Evolutionary conservation across 2,797 vertebrate species (phyloP), one percentile per base, ranked within the genome.

Genomic region (Hoplostethus atlanticus): DNA sequence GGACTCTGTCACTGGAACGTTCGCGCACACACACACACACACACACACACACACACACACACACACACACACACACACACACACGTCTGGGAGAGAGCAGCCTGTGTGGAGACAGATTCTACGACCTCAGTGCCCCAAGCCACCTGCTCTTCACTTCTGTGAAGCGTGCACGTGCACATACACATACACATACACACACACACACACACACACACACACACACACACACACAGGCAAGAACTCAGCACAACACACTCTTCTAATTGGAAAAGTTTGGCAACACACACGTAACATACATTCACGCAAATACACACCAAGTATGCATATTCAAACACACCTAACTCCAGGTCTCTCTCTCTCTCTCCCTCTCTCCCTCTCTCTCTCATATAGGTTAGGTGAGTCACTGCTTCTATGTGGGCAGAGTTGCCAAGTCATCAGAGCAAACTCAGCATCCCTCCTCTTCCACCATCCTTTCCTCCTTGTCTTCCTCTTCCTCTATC

Each of bases 141-240:
- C 87, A 90, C 84, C 86, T 87, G 87, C 78, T 87, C 77, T 82
- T 64, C 31, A 40, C 76, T 76, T 69, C 73, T 51, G 73, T 62
- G 80, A 74, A 76, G 58, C 80, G 34, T 21, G 60, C 47, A 2
- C 67, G 38, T 63, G 30, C 64, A 66, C 52, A 54, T 21, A 54
- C 21, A 6, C 21, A 28, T 3, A 15, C 25, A 54, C 52, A 54
- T 21, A 54, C 21, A 6, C 21, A 28, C n/a, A 15, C 25, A 54
- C 52, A 54, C 52, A 54, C 21, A 6, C 21, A 28, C n/a, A 15
- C 25, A 54, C 52, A 54, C 52, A 54, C 21, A 6, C 21, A 28
- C 52, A 54, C 52, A 54, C 21, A 6, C 21, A 28, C n/a, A 15
- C 25, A 54, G 2, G 5, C 52, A 46, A 17, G 5, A 48, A 16